phyloP scores from a whole-genome alignment of 2,113 vertebrate genomes.

The Brienomyrus brachyistius region DNA sequence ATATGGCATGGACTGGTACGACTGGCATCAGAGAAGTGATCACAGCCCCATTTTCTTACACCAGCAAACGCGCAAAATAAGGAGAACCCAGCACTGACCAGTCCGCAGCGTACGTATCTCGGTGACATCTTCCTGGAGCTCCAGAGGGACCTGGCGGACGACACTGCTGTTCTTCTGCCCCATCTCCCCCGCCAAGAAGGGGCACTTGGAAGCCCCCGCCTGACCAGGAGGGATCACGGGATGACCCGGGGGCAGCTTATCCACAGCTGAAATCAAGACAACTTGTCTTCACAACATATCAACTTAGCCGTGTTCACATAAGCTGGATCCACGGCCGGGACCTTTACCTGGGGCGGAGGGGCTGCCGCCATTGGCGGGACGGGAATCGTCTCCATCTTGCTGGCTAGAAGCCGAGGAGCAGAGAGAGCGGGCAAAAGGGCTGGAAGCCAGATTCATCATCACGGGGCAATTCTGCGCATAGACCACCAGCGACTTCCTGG shows the following conservation, averaged over 20 bases:
- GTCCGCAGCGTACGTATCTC: slow-evolving; percentile 74
- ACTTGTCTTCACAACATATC: background rate
- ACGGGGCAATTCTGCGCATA: slow-evolving; percentile 87
- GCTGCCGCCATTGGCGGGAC: slow-evolving; percentile 59
- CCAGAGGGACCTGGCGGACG: slow-evolving; percentile 80
- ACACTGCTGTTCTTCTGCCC: slow-evolving; percentile 76
- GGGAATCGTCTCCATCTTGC: slow-evolving; percentile 62
- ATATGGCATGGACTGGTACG: background rate
- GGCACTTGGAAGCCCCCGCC: slow-evolving; percentile 73
- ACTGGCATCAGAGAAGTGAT: background rate
- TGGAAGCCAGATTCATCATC: slow-evolving; percentile 84
- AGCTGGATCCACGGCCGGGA: background rate
- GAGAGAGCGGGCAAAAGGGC: slow-evolving; percentile 65
- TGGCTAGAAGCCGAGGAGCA: slow-evolving; percentile 63
- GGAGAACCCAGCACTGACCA: slow-evolving; percentile 54
- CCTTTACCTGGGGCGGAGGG: background rate
- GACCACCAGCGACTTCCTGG: slow-evolving; percentile 73
- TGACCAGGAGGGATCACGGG: slow-evolving; percentile 53
- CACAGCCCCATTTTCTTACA: background rate
- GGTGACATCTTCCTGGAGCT: slow-evolving; percentile 87
- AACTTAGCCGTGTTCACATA: background rate
- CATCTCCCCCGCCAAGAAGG: slow-evolving; percentile 90
- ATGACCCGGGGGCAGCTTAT: slow-evolving; percentile 59
- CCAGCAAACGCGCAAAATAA: background rate
- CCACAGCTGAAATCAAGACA: slow-evolving; percentile 37